Conservation (phyloP, 2,888 invertebrate genomes). For the Phalera bucephala region DNA sequence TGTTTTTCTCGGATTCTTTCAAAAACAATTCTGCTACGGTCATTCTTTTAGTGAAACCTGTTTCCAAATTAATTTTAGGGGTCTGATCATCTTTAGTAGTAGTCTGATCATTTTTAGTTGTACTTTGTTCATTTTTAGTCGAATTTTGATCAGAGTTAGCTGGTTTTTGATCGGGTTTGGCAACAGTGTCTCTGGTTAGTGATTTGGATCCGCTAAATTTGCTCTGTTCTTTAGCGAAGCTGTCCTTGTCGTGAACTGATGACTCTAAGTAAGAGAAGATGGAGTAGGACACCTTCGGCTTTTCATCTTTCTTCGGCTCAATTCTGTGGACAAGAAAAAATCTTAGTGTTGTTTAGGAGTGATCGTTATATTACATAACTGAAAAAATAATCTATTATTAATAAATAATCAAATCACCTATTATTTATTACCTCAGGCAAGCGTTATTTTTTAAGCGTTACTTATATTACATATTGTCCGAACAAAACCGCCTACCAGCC, state of each 20-base stretch:
- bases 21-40: slow-evolving; percentile 75
- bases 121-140: slow-evolving; percentile 7
- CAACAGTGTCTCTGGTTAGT: slow-evolving; percentile 18
- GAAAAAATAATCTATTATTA: too few relatives aligned
- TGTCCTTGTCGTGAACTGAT: slow-evolving; percentile 80
- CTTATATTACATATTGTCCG: too few relatives aligned
- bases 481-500: too few relatives aligned
- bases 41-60: slow-evolving; percentile 58
- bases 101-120: slow-evolving; percentile 4
- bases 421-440: too few relatives aligned
- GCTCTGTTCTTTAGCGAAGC: slow-evolving; percentile 74
- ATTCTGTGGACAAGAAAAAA: slow-evolving; percentile 54
- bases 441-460: too few relatives aligned
- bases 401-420: too few relatives aligned
- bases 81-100: not conserved
- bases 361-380: too few relatives aligned
- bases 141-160: not conserved
- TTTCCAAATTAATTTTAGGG: not conserved
- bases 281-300: slow-evolving; percentile 87
- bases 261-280: slow-evolving; percentile 90
- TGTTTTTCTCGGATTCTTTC: slow-evolving; percentile 67
- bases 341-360: too few relatives aligned
- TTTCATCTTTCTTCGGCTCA: slow-evolving; percentile 62
- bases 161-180: slow-evolving; percentile 1
- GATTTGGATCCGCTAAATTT: slow-evolving; percentile 73